Conservation (phyloP, 2,797 vertebrate genomes). For the Semotilus atromaculatus region DNA sequence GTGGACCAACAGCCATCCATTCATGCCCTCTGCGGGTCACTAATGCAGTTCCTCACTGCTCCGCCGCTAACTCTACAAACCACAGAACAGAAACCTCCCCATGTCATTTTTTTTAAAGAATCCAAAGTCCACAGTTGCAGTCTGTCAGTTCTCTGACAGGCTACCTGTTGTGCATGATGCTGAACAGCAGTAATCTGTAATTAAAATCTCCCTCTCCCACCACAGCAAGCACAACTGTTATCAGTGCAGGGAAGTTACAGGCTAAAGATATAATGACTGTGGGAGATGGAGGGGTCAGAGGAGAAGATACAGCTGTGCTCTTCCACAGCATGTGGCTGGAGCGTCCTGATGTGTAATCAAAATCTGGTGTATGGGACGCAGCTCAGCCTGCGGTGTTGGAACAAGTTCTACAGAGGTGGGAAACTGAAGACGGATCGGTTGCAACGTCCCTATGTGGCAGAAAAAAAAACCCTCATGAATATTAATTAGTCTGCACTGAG, state of each 20-base stretch:
- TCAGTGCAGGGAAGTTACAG: constrained; percentile 27
- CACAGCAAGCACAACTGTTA: constrained; percentile 35
- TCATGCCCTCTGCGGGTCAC: constrained; percentile 51
- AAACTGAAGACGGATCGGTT: not conserved
- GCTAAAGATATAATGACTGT: constrained; percentile 35
- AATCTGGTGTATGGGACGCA: not conserved
- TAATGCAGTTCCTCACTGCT: constrained; percentile 46
- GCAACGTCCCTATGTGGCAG: not conserved
- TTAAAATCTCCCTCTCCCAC: constrained; percentile 38
- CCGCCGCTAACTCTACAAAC: not conserved
- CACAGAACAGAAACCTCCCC: not conserved
- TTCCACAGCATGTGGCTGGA: not conserved
- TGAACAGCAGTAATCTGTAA: constrained; percentile 49
- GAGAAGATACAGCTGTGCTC: constrained; percentile 2
- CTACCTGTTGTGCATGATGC: constrained; percentile 16
- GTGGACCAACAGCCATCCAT: constrained; percentile 44
- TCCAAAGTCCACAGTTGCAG: not conserved
- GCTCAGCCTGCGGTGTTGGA: not conserved
- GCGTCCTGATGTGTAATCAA: not conserved
- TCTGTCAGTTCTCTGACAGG: not conserved
- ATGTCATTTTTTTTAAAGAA: not conserved
- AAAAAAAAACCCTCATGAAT: constrained; percentile 10
- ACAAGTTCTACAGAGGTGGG: not conserved
- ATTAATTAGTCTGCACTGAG: not conserved
- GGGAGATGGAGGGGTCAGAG: constrained; percentile 11